These are phyloP conservation scores for Candoia aspera DNA, from an alignment of 2,113 vertebrate species.

Conservation along the genomic window DNA sequence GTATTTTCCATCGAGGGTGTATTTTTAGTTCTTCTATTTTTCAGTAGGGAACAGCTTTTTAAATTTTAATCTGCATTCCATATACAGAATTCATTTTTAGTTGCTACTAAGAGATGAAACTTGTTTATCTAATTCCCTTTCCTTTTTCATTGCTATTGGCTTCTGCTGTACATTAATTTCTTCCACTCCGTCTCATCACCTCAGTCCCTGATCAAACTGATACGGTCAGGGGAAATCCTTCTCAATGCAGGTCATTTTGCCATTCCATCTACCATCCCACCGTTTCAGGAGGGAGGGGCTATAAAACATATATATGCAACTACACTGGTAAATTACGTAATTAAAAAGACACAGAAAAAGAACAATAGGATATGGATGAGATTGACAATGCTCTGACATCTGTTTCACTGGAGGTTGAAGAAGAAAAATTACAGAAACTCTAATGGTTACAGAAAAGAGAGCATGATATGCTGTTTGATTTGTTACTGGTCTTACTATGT, in stretches of 20 bases:
- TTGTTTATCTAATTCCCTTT: neutral
- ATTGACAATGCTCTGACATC: neutral
- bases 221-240: neutral
- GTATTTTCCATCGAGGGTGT: neutral
- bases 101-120: neutral
- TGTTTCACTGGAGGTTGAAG: neutral
- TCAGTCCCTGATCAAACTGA: neutral
- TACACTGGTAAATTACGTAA: neutral
- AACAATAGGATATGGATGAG: neutral
- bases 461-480: neutral
- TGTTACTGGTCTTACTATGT: neutral
- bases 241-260: neutral
- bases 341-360: neutral
- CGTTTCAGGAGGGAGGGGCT: neutral
- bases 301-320: neutral
- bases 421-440: neutral
- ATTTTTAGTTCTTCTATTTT: neutral
- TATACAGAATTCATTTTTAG: neutral
- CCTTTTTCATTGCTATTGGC: neutral
- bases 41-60: neutral
- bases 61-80: neutral
- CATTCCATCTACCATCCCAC: neutral
- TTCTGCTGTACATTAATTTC: neutral
- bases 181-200: neutral
- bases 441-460: neutral